Evolutionary conservation across 2,113 vertebrate genomes (phyloP), one percentile per base, ranked within the genome.

Genomic region (Channa maculata): DNA sequence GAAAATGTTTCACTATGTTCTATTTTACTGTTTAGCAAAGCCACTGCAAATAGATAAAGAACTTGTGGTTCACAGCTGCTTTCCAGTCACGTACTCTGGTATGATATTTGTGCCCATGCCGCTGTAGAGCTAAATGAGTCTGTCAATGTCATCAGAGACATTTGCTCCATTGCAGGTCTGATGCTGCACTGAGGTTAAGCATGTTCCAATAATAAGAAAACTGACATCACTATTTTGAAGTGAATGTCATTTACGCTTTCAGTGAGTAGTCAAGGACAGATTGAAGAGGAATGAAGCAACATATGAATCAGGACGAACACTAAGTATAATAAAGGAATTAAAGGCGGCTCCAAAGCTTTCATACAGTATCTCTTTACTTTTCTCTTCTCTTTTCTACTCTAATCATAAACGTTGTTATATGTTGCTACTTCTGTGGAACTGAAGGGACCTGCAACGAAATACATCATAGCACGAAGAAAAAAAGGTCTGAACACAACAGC

Each of bases 231-330:
- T 39, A n/a, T 52, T 69, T 38, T 33, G 14, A 63, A 8, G 8
- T 44, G n/a, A 78, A 77, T 14, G 4, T 15, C 10, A 4, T 41
- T 61, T 49, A 61, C 64, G 13, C 55, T 78, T 61, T 81, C 71
- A 85, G 13, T 12, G 4, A 44, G 55, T 43, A 24, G 59, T 54
- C 80, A 88, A 88, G 82, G 77, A 75, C 77, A 75, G 36, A 64
- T 5, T 64, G 50, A 65, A 57, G 33, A 73, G 51, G 15, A 50
- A 54, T 14, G 45, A 71, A 44, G 64, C 51, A 69, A 45, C 11
- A 39, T 13, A 68, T 70, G 55, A 55, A 41, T 67, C 5, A 65
- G 10, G 45, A 38, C 11, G 5, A 55, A 44, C 10, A 34, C 8
- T 34, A 43, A 8, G 24, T 15, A 38, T 10, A 57, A 59, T 41